Base-by-base conservation (phyloP, 1,140 invertebrate genomes). In the Danaus melanippus region DNA sequence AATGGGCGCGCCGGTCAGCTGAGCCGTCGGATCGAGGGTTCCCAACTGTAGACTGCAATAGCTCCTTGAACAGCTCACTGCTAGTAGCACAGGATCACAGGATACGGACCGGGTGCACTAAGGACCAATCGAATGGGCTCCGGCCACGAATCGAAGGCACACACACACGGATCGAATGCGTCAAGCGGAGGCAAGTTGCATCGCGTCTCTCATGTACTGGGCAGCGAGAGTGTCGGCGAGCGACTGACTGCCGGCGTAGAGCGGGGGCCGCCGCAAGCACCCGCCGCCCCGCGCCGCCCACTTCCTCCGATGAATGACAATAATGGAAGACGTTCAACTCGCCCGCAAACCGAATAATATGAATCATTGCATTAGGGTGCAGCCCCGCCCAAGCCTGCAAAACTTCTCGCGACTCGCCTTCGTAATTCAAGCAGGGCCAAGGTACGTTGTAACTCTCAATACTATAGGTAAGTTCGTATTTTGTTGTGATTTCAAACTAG, bases 321-420 rank as follows among this genome's bases (percentile, higher is more conserved):
- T 86, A 86, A 86, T 86, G 79, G 80, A 86, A 86, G 83, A 86
- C 83, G 83, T 86, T 84, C 83, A 86, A 86, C 83, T 86, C 81
- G 81, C 75, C 79, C 81, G 83, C 81, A 84, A 84, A 84, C 83
- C 81, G 79, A 86, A 83, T 83, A 84, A 86, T 83, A 84, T 86
- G 83, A 86, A 86, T 86, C 83, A 86, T 86, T 86, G 83, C 83
- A 84, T 84, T 84, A 86, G 80, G 83, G 83, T 86, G 81, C 83
- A 84, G 83, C 78, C 77, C 80, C 78, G 79, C 76, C 79, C 74
- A 74, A 76, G 74, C 62, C 68, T 68, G 71, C 67, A 64, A 69
- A 72, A 74, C 70, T 68, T 63, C 53, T 64, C 59, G 65, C 63
- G 63, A 58, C 60, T 69, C 60, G 57, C 47, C 49, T 55, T 56